Evolutionary conservation across 2,888 invertebrate species (phyloP), one percentile per base, ranked within the genome.

Genomic region (Timandra comae): DNA sequence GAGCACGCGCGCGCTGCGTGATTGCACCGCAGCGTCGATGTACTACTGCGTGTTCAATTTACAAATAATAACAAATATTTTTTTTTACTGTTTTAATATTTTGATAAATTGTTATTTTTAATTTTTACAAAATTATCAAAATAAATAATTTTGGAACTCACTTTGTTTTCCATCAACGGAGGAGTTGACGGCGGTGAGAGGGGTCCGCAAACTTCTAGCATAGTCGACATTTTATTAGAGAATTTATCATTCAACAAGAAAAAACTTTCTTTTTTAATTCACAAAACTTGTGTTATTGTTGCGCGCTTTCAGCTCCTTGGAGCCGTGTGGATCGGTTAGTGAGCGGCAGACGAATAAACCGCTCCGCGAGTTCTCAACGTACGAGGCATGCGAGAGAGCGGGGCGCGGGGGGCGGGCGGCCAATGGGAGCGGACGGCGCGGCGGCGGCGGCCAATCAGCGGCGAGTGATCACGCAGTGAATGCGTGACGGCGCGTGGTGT

Each of bases 401-500:
- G 91, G 90, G 79, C 86, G 70, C 69, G 59, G 76, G 86, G 82
- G 82, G 76, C 74, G 78, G 76, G 63, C 58, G 66, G 56, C 91
- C 90, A 91, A 91, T 91, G 64, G 60, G 52, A 62, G 68, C 55
- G 72, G 90, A 89, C 90, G 93, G 93, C 92, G 90, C 91, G 93
- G 86, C 90, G 66, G 69, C 44, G 52, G 49, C 63, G 65, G 58
- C 93, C 91, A 92, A 92, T 92, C 65, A 64, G 60, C 49, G 59
- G 30, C 41, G 30, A 47, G 65, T 67, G 87, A 88, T 90, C 94
- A 94, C 90, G 89, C 92, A 88, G 81, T 80, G 76, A 75, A 84
- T 88, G 92, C 94, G 91, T 94, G 94, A 88, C 89, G 73, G 76
- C 81, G 90, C 89, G 89, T 90, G 91, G 69, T 90, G 90, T 93